These are phyloP conservation scores for Plodia interpunctella DNA, from an alignment of 1,140 invertebrate species.

Conservation along the genomic window DNA sequence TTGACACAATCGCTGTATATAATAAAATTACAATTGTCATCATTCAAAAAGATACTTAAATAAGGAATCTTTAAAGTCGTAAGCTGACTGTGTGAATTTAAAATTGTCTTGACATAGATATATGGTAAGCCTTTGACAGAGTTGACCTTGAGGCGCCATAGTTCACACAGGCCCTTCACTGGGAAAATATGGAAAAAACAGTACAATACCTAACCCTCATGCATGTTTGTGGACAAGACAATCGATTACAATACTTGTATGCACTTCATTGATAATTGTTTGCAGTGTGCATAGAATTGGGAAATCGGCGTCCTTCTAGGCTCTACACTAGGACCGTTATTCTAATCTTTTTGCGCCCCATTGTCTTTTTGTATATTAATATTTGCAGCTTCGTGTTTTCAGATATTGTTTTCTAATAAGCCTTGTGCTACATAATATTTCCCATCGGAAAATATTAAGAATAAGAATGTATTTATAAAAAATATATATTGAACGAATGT, in stretches of 20 bases:
- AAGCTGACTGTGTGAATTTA: slow-evolving; percentile 7
- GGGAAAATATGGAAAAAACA: slow-evolving; percentile 68
- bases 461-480: too few species aligned
- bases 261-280: slow-evolving; percentile 70
- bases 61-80: slow-evolving; percentile 7
- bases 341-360: slow-evolving; percentile 9
- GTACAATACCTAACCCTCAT: slow-evolving; percentile 60
- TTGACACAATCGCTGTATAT: slow-evolving; percentile 27
- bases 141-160: slow-evolving; percentile 63
- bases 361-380: not conserved
- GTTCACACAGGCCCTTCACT: slow-evolving; percentile 73
- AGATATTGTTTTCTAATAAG: not conserved
- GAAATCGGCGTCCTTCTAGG: slow-evolving; percentile 52
- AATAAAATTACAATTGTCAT: not conserved
- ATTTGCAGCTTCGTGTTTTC: not conserved
- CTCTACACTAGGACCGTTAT: slow-evolving; percentile 22
- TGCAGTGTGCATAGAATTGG: slow-evolving; percentile 53
- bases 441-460: too few species aligned
- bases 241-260: slow-evolving; percentile 62
- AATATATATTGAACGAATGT: too few species aligned
- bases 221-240: slow-evolving; percentile 60
- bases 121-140: slow-evolving; percentile 58
- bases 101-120: slow-evolving; percentile 43
- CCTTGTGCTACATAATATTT: too few species aligned
- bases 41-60: slow-evolving; percentile 10